phyloP scores from a whole-genome alignment of 2,888 invertebrate genomes.

The Diarsia rubi region DNA sequence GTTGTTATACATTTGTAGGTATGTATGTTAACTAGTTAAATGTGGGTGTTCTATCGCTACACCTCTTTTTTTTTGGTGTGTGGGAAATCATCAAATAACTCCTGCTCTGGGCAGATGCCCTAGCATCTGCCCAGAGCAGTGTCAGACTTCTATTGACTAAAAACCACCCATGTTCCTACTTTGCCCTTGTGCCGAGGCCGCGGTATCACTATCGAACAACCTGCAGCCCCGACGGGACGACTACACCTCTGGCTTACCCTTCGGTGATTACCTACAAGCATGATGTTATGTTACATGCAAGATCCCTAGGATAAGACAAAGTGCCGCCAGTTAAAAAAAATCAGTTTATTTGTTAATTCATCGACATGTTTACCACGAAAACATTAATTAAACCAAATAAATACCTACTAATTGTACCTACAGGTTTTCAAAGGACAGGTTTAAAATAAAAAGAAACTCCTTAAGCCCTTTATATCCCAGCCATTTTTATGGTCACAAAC shows the following conservation, averaged over 20 bases:
- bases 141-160: no score
- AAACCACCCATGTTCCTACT: no score
- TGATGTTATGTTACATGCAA: background rate
- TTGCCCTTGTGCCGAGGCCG: no score
- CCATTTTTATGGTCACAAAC: constrained; percentile 76
- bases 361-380: background rate
- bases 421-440: constrained; percentile 38
- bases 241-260: background rate
- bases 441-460: constrained; percentile 67
- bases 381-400: constrained; percentile 33
- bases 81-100: no score
- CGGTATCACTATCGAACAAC: no score
- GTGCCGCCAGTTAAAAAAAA: background rate
- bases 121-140: no score
- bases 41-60: no score
- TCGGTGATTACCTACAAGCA: background rate
- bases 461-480: constrained; percentile 71
- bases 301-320: background rate
- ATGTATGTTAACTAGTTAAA: no score
- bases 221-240: no score
- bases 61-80: no score
- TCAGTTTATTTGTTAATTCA: background rate
- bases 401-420: constrained; percentile 27
- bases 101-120: no score
- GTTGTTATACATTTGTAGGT: no score